A percentile compares a stretch with the other conserved stretches of the same genome.
Evolutionary conservation across 2,888 invertebrate genomes (phyloP).

Genomic region (Andrena marginata): DNA sequence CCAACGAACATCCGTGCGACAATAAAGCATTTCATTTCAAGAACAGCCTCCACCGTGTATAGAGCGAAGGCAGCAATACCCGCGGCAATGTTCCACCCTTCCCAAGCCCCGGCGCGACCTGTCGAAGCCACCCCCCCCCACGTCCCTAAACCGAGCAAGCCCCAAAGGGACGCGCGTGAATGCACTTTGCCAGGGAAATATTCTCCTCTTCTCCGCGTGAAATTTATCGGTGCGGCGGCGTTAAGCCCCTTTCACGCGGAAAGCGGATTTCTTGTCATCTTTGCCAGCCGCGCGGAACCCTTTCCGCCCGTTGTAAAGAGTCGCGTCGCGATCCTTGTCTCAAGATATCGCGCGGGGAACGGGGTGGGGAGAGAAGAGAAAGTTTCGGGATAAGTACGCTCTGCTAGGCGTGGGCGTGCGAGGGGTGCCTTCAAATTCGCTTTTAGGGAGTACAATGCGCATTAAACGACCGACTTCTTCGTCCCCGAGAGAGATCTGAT

Average conservation of each 20-base stretch:
- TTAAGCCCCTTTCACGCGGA: slow-evolving; percentile 68
- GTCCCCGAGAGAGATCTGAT: slow-evolving; percentile 17
- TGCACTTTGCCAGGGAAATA: slow-evolving; percentile 76
- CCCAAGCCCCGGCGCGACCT: slow-evolving; percentile 22
- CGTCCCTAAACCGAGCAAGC: slow-evolving; percentile 44
- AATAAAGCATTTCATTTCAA: slow-evolving; percentile 11
- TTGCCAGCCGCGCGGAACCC: slow-evolving; percentile 34
- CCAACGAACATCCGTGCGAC: neutral
- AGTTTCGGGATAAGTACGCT: slow-evolving; percentile 35
- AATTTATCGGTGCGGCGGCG: slow-evolving; percentile 72
- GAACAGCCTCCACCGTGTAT: slow-evolving; percentile 32
- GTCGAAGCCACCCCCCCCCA: slow-evolving; percentile 50
- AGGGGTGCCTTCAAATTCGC: slow-evolving; percentile 30
- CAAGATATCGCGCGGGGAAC: slow-evolving; percentile 52
- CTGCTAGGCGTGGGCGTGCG: neutral
- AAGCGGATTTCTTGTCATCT: slow-evolving; percentile 71
- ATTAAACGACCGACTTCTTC: slow-evolving; percentile 39
- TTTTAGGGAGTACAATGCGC: slow-evolving; percentile 22
- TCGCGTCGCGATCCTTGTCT: slow-evolving; percentile 50
- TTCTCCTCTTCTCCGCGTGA: slow-evolving; percentile 61
- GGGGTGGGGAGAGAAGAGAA: neutral
- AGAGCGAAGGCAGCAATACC: slow-evolving; percentile 14
- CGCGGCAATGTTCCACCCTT: slow-evolving; percentile 30
- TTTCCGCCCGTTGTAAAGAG: slow-evolving; percentile 35
- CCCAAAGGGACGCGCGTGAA: slow-evolving; percentile 72